phyloP scores from a whole-genome alignment of 2,888 invertebrate species.

The Tillus elongatus region DNA sequence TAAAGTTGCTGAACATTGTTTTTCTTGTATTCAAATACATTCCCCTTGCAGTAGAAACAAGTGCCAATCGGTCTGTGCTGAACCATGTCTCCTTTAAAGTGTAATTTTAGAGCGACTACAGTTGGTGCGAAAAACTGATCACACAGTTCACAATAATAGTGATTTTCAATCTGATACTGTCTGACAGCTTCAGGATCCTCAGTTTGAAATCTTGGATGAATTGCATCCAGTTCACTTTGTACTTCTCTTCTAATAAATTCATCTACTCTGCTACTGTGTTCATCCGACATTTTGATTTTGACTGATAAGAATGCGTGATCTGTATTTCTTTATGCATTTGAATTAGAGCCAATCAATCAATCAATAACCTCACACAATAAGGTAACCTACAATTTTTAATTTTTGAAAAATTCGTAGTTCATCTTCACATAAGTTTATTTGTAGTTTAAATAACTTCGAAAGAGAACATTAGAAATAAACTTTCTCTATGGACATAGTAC shows the following conservation, averaged over 20 bases:
- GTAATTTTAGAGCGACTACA: conserved; percentile 13
- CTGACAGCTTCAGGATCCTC: conserved; percentile 11
- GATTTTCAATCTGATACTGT: conserved; percentile 15
- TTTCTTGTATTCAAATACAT: conserved; percentile 17
- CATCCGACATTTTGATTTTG: no score
- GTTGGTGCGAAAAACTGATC: conserved; percentile 18
- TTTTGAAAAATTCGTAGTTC: no score
- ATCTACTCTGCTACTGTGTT: no score
- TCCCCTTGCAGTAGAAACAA: conserved; percentile 19
- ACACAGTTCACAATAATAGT: conserved; percentile 18
- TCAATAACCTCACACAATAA: no score
- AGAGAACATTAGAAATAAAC: no score
- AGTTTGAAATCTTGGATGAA: conserved; percentile 19
- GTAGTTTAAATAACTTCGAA: no score
- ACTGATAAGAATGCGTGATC: no score
- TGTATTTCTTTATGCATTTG: no score
- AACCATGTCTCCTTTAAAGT: conserved; percentile 17
- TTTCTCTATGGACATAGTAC: no score
- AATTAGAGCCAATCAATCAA: no score
- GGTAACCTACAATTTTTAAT: no score
- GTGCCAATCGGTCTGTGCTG: conserved; percentile 15
- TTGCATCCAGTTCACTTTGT: conserved; percentile 16
- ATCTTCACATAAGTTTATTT: no score
- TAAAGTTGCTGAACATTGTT: conserved; percentile 13
- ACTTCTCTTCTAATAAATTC: conserved; percentile 14